Conservation (phyloP, 2,797 vertebrate species). For the Gila robusta region DNA sequence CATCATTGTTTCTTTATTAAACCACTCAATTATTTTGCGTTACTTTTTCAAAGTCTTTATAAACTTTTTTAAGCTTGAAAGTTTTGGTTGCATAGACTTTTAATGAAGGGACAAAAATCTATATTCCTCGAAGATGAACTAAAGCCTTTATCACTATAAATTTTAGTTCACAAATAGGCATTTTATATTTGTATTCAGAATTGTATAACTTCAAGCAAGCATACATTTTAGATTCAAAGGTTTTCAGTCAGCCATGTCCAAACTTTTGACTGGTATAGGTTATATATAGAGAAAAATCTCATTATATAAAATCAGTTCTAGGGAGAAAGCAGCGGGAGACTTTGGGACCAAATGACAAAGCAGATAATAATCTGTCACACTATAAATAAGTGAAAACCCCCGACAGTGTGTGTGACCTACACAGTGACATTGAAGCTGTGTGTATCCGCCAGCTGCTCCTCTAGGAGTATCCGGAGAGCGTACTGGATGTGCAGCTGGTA, state of each 20-base stretch:
- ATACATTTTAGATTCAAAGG: neutral
- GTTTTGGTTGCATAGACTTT: neutral
- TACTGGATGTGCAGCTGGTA: conserved; percentile 80
- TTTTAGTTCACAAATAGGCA: neutral
- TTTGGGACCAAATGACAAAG: neutral
- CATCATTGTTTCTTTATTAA: neutral
- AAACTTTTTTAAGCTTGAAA: neutral
- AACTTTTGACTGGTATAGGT: neutral
- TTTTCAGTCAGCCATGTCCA: neutral
- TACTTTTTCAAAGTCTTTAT: neutral
- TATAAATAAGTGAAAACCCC: neutral
- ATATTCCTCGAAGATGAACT: no score
- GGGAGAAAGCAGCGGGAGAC: neutral
- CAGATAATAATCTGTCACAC: neutral
- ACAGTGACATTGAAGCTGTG: conserved; percentile 82
- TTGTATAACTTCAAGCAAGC: neutral
- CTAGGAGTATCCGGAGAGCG: conserved; percentile 78
- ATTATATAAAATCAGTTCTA: neutral
- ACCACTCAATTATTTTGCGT: neutral
- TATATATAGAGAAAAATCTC: neutral
- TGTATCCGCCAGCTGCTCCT: conserved; percentile 82
- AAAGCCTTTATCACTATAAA: no score
- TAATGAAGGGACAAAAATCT: neutral
- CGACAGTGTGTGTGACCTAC: conserved; percentile 54
- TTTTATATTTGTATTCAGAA: neutral